Evolutionary conservation across 2,888 invertebrate species (phyloP).

Genomic region (Chloroclysta siterata): DNA sequence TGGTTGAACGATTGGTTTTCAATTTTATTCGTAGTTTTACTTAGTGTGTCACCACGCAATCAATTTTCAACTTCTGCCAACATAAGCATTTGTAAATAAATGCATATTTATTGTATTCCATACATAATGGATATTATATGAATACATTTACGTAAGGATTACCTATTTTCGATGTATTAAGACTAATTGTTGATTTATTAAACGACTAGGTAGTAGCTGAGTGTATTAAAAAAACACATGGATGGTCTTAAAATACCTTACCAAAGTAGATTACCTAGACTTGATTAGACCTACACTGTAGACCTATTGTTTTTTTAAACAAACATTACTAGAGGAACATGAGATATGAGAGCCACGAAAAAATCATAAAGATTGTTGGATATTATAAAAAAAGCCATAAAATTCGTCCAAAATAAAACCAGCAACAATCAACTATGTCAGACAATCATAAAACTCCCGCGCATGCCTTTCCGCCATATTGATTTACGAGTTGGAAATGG

Average conservation of each 20-base stretch:
- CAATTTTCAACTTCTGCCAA: too few relatives aligned
- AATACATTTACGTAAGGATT: not conserved
- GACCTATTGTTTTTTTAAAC: not conserved
- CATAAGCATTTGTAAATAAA: too few relatives aligned
- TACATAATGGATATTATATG: not conserved
- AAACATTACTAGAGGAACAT: not conserved
- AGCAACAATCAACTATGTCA: conserved; percentile 33
- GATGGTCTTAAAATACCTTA: too few relatives aligned
- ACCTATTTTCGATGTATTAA: too few relatives aligned
- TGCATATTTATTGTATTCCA: too few relatives aligned
- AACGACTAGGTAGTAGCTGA: too few relatives aligned
- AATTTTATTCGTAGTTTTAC: not conserved
- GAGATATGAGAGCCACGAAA: conserved; percentile 10
- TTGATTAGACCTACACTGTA: too few relatives aligned
- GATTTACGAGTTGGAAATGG: conserved; percentile 73
- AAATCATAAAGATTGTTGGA: conserved; percentile 24
- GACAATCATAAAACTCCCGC: conserved; percentile 71
- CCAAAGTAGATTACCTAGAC: too few relatives aligned
- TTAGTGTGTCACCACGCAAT: too few relatives aligned
- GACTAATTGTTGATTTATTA: too few relatives aligned
- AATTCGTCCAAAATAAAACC: conserved; percentile 22
- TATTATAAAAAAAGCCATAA: conserved; percentile 19
- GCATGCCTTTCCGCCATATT: conserved; percentile 72
- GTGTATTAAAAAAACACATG: too few relatives aligned
- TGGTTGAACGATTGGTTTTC: not conserved